Percentiles rank a stretch among this genome's conserved stretches.
Evolutionary conservation across 1,140 invertebrate species (phyloP).

Genomic region (Palaemon carinicauda): DNA sequence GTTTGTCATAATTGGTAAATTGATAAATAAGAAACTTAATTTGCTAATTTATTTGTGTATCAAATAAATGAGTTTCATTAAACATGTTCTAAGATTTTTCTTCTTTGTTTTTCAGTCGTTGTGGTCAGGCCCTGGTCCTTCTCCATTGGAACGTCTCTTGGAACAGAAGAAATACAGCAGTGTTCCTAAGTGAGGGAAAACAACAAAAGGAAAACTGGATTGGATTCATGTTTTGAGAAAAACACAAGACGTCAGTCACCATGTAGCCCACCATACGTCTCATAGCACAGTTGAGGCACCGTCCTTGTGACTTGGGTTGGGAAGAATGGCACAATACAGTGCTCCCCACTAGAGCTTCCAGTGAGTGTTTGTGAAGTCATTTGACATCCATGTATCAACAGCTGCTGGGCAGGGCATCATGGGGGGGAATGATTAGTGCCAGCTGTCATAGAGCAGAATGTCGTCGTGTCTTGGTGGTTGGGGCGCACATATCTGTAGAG

Average conservation of each 20-base stretch:
- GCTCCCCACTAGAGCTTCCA: no score
- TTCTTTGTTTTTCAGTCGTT: conserved; percentile 72
- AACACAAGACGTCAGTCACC: neutral
- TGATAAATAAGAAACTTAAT: no score
- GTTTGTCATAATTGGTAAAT: no score
- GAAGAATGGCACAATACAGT: no score
- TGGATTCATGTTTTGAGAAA: neutral
- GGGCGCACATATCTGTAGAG: conserved; percentile 36
- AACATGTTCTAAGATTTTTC: neutral
- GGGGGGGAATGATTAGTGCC: neutral
- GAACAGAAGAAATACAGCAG: conserved; percentile 73
- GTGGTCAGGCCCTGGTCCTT: conserved; percentile 80
- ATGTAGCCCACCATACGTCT: neutral
- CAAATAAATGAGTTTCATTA: no score
- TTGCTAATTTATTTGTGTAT: no score
- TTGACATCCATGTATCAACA: no score
- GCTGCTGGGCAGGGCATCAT: conserved; percentile 1
- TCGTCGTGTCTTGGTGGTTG: neutral
- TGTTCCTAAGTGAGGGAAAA: conserved; percentile 45
- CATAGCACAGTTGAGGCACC: no score
- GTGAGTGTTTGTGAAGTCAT: no score
- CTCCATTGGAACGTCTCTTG: conserved; percentile 79
- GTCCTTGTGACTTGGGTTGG: no score
- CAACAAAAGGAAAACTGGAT: neutral
- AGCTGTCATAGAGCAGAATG: neutral